A percentile compares a stretch with the other conserved stretches of the same genome.
Conservation (phyloP, 2,113 vertebrate genomes). For the Ursus arctos region DNA sequence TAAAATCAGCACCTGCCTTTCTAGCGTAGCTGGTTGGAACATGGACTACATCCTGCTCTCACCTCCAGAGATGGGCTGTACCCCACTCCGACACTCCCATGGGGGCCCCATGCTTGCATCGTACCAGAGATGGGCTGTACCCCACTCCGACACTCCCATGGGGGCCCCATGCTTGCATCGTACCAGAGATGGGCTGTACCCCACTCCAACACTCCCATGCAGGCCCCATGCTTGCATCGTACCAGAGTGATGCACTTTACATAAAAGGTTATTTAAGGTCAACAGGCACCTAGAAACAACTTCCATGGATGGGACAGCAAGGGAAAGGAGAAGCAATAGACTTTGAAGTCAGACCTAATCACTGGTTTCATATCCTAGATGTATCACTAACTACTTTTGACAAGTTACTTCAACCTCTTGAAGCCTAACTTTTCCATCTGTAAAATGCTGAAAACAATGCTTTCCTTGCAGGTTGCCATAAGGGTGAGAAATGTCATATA, state of each 20-base stretch:
- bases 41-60: not conserved
- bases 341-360: not conserved
- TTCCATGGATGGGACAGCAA: not conserved
- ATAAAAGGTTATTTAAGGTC: not conserved
- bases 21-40: not conserved
- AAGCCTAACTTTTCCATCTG: not conserved
- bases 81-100: not conserved
- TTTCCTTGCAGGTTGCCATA: not conserved
- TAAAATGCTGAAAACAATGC: not conserved
- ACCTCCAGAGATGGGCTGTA: not conserved
- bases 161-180: not conserved
- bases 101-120: not conserved
- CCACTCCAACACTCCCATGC: not conserved
- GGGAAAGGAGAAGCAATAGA: not conserved
- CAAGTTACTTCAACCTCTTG: not conserved
- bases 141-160: not conserved
- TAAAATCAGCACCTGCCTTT: not conserved
- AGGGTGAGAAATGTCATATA: not conserved
- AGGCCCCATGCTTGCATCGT: not conserved
- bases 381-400: not conserved
- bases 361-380: not conserved
- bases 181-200: not conserved
- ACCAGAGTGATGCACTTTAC: not conserved
- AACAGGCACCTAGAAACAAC: not conserved
- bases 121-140: not conserved